Conservation (phyloP, 2,888 invertebrate genomes). For the Prenolepis imparis region DNA sequence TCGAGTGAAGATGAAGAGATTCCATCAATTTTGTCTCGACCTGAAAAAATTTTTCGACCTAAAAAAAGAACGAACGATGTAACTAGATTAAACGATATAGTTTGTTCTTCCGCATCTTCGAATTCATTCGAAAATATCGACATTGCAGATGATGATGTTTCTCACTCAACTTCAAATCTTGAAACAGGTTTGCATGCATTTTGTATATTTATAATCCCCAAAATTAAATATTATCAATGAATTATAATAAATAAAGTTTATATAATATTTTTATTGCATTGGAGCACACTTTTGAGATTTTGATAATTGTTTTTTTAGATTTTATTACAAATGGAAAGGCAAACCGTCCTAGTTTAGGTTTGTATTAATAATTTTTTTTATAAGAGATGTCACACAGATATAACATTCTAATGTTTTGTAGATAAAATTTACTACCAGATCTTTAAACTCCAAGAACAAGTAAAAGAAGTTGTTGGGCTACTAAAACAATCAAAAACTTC, state of each 20-base stretch:
- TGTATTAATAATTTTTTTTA: constrained; percentile 8
- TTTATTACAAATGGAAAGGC: neutral
- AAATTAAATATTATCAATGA: neutral
- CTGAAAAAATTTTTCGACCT: neutral
- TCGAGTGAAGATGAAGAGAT: neutral
- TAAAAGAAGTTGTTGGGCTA: neutral
- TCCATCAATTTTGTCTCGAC: neutral
- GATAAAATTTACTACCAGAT: neutral
- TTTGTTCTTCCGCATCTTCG: neutral
- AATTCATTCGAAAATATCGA: neutral
- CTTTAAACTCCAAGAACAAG: neutral
- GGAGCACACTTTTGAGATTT: neutral
- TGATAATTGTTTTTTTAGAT: neutral
- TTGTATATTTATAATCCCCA: neutral
- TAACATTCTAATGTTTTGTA: constrained; percentile 8
- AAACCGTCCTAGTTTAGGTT: neutral
- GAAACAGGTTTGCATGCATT: neutral
- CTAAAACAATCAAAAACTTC: neutral
- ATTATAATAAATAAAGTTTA: constrained; percentile 1
- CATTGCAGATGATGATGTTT: neutral
- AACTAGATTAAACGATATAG: neutral
- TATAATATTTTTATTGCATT: neutral
- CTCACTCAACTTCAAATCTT: neutral
- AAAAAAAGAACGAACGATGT: neutral
- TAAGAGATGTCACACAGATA: neutral